Evolutionary conservation across 1,140 invertebrate species (phyloP).

Genomic region (Pteromalus puparum): DNA sequence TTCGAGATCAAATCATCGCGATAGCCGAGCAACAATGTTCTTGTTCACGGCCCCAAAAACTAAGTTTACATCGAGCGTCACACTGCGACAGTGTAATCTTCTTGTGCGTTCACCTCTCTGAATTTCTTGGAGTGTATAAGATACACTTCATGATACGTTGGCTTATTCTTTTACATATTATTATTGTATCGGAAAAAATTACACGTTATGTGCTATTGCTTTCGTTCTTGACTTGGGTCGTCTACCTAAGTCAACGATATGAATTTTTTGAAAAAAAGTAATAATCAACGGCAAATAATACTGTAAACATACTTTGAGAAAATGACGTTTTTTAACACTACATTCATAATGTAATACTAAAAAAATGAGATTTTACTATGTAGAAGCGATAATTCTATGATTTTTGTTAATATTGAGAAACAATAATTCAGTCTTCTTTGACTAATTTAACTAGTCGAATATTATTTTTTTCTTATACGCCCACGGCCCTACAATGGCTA

Average conservation of each 20-base stretch:
- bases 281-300: background rate
- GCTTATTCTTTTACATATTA: background rate
- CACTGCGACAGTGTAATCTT: background rate
- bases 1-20: constrained; percentile 26
- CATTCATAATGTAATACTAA: background rate
- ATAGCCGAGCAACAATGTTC: background rate
- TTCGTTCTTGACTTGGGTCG: background rate
- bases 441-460: constrained; percentile 5
- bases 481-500: background rate
- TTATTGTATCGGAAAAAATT: constrained; percentile 5
- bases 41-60: background rate
- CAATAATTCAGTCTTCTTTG: background rate
- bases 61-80: background rate
- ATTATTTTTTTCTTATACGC: background rate
- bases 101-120: background rate
- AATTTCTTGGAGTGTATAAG: background rate
- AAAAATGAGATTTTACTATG: background rate
- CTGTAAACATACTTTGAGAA: background rate
- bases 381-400: background rate
- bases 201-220: constrained; percentile 17
- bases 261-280: background rate
- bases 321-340: background rate
- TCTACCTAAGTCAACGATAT: background rate
- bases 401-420: background rate
- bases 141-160: background rate